Base-by-base conservation (phyloP, 2,113 vertebrate species). In the Glaucidium brasilianum region DNA sequence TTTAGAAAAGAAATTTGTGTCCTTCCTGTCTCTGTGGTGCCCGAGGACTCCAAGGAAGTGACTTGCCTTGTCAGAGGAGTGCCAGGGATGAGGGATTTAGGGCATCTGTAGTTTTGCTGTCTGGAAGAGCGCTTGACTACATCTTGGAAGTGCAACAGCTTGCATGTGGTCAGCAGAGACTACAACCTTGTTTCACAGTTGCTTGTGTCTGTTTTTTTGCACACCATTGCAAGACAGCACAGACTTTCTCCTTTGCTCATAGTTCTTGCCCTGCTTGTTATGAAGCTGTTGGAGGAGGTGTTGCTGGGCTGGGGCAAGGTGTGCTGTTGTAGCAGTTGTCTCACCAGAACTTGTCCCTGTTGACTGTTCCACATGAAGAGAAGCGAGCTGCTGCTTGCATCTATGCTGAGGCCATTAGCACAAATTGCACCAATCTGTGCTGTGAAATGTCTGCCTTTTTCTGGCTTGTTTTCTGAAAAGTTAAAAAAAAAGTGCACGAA, bases 371-470 rank as follows among this genome's bases (percentile, higher is more conserved):
- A 11, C 45, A 18, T 1, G 5, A 71, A 82, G 43, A 71, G 73
- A 91, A 43, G 22, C 1, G 49, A 91, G 73, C 80, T 80, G 68
- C 73, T 94, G 69, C 77, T 50, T 78, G 69, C 37, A 47, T 81
- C 77, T 74, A 12, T 0, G 5, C 74, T 91, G 60, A 23, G 80
- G 32, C 84, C 84, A 82, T 91, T 92, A 95, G 41, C 71, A 64
- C 56, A 89, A 94, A 88, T 84, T 58, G 74, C 77, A 76, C 35
- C 77, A 72, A 43, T 81, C 94, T 85, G 88, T 91, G 83, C 90
- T 94, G 91, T 92, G 95, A 96, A 95, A 88, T 56, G 35, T 85
- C 80, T 94, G 77, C 74, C 39, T 85, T 87, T 91, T 67, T 41
- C 45, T 95, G 75, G 71, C 92, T 94, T 94, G 52, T 78, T 87